These are phyloP conservation scores for Carassius gibelio DNA, from an alignment of 2,113 vertebrate genomes.

Conservation along the genomic window DNA sequence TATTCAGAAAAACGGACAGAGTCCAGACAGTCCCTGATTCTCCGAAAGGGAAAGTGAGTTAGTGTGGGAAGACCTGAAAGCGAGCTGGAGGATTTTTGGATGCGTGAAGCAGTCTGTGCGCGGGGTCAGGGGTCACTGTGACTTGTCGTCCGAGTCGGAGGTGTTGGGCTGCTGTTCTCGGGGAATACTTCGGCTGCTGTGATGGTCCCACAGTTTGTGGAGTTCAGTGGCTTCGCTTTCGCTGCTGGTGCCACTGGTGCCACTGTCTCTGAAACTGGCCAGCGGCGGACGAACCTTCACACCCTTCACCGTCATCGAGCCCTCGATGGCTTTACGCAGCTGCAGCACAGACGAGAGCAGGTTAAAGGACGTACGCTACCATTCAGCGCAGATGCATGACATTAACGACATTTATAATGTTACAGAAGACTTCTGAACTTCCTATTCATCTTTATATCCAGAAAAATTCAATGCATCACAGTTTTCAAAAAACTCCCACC, in stretches of 20 bases:
- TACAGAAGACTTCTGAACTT: too few species aligned
- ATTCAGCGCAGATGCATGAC: too few species aligned
- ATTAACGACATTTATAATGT: not conserved
- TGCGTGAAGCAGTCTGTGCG: not conserved
- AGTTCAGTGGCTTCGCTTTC: constrained; percentile 92
- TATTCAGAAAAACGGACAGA: too few species aligned
- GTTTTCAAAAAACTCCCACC: constrained; percentile 69
- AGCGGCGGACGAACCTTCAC: constrained; percentile 92
- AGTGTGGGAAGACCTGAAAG: constrained; percentile 11
- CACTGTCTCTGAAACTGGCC: constrained; percentile 93
- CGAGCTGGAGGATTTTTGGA: not conserved
- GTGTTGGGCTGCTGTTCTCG: constrained; percentile 75
- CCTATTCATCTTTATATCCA: too few species aligned
- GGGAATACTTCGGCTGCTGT: constrained; percentile 84
- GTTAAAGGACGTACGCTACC: too few species aligned
- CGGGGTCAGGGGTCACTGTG: constrained; percentile 67
- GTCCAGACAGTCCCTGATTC: not conserved
- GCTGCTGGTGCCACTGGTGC: constrained; percentile 80
- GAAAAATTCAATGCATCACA: too few species aligned
- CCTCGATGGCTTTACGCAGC: constrained; percentile 97
- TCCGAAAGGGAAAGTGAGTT: not conserved
- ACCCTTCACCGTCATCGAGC: constrained; percentile 90
- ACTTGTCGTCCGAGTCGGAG: constrained; percentile 84
- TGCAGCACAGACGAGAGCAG: constrained; percentile 50
- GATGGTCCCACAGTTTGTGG: constrained; percentile 90